Base-by-base conservation (phyloP, 2,888 invertebrate genomes). In the Synanthedon vespiformis region DNA sequence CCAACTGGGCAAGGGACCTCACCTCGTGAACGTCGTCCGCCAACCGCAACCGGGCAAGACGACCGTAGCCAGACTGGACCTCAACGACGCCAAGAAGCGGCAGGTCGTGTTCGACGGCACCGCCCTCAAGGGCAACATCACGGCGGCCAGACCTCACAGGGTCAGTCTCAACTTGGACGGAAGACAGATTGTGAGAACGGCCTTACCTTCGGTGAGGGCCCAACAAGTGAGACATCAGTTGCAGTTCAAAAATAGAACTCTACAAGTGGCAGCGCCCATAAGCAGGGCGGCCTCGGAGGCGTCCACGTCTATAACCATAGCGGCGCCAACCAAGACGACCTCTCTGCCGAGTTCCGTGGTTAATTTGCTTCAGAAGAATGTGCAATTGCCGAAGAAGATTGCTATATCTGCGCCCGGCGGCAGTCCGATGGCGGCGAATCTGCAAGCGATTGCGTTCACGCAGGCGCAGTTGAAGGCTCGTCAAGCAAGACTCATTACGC, bases 1-100 rank as follows among this genome's bases (percentile, higher is more conserved):
- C 0, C 80, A 78, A 57, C 63, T 85, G 1, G 80, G 75, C 52
- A 80, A 80, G 48, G 83, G 81, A 0, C 76, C 84, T 16, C 86
- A 86, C 50, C 57, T 86, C 4, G 82, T 87, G 8, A 87, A 86
- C 64, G 86, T 86, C 2, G 70, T 86, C 3, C 62, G 84, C 0
- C 80, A 72, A n/a, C 80, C 80, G 18, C 70, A 64, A 52, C 79
- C 80, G 3, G 77, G 72, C 12, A 77, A 74, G 59, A 62, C 69
- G 0, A 65, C 73, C 13, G 74, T 66, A 27, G 70, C 77, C 8
- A 53, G 77, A 3, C 55, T 76, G 1, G 77, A 77, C 14, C 57
- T 76, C 40, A 65, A 63, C 58, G 77, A 74, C 50, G 72, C 71
- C 49, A 76, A 75, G 60, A 70, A 70, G 51, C 58, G 80, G 0